phyloP scores from a whole-genome alignment of 2,888 invertebrate genomes.

The Pristionchus entomophagus region DNA sequence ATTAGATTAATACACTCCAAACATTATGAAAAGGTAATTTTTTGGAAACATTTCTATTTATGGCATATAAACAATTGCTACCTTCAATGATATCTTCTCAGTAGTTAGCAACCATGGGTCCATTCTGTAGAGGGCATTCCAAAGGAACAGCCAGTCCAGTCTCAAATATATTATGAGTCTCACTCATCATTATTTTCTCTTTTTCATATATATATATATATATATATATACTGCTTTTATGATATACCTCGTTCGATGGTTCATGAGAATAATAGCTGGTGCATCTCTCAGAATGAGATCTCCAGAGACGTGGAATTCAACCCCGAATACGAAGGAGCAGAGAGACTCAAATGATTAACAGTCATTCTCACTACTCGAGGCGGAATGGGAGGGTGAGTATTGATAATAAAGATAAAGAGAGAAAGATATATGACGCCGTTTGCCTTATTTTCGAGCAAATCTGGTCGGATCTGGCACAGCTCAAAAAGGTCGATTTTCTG shows the following conservation, averaged over 20 bases:
- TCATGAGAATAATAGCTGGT: slow-evolving; percentile 87
- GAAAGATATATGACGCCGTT: no score
- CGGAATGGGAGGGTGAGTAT: no score
- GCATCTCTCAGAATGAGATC: slow-evolving; percentile 80
- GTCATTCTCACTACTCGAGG: no score
- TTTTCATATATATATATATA: background rate
- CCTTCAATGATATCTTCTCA: slow-evolving; percentile 88
- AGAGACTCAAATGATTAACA: slow-evolving; percentile 68
- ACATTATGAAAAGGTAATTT: no score
- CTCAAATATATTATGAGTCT: slow-evolving; percentile 52
- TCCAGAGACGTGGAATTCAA: slow-evolving; percentile 68
- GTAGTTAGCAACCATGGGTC: slow-evolving; percentile 78
- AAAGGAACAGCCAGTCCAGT: slow-evolving; percentile 92
- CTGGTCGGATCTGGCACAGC: no score
- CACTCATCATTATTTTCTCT: background rate
- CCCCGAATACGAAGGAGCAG: slow-evolving; percentile 70
- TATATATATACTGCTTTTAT: background rate
- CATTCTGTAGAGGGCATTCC: slow-evolving; percentile 88
- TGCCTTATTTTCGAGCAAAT: no score
- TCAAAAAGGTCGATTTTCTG: no score
- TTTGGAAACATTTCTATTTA: no score
- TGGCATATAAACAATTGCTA: slow-evolving; percentile 49
- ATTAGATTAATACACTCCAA: no score
- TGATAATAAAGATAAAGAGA: no score
- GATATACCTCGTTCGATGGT: slow-evolving; percentile 82